A percentile compares a stretch with the other conserved stretches of the same genome.
These are phyloP conservation scores for Cantharis rustica DNA, from an alignment of 2,888 invertebrate genomes.

Conservation along the genomic window DNA sequence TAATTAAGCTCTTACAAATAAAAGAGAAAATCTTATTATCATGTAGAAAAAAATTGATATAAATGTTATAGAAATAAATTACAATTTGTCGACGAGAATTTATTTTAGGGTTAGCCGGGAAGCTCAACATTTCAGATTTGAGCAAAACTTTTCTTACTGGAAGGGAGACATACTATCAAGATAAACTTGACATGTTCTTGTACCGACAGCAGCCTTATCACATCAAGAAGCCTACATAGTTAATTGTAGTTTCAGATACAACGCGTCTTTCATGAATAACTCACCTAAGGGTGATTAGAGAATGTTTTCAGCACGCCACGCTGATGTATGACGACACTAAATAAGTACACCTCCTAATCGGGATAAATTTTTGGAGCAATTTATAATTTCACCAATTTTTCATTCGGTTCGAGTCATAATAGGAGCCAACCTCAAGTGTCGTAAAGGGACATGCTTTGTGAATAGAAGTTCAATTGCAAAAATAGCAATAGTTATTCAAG, in stretches of 20 bases:
- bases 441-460: no score
- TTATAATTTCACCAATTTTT: neutral
- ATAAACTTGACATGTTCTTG: slow-evolving; percentile 3
- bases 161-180: neutral
- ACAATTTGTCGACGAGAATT: neutral
- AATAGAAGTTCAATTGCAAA: no score
- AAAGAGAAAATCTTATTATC: neutral
- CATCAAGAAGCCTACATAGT: slow-evolving; percentile 8
- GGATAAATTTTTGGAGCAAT: neutral
- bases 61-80: neutral
- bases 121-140: slow-evolving; percentile 2
- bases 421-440: neutral
- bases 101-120: neutral
- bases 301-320: neutral
- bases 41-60: neutral
- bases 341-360: neutral
- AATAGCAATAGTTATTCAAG: no score
- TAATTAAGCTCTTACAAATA: neutral
- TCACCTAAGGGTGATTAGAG: neutral
- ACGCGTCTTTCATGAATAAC: neutral
- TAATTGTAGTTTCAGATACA: slow-evolving; percentile 5
- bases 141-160: neutral
- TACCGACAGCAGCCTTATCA: slow-evolving; percentile 9
- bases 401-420: neutral
- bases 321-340: neutral